Evolutionary conservation across 2,797 vertebrate genomes (phyloP).

Genomic region (Melanotaenia trifasciata): DNA sequence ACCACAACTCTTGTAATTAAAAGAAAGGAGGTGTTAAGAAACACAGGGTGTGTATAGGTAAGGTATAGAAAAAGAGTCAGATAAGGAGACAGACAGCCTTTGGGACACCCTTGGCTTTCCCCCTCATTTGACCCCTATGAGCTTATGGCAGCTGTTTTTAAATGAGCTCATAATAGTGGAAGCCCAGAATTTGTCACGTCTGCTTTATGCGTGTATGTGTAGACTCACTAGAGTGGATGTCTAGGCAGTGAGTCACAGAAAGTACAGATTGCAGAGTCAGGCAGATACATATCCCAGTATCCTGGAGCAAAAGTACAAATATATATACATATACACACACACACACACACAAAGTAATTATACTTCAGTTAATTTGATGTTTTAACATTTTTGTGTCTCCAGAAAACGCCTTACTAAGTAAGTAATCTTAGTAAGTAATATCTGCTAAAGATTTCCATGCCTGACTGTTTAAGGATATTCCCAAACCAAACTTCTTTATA

Average conservation of each 20-base stretch:
- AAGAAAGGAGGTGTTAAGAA: slow-evolving; percentile 4
- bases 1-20: not conserved
- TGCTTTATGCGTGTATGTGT: slow-evolving; percentile 41
- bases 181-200: slow-evolving; percentile 72
- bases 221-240: slow-evolving; percentile 62
- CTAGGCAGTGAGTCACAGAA: slow-evolving; percentile 69
- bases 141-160: slow-evolving; percentile 73
- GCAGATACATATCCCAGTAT: slow-evolving; percentile 65
- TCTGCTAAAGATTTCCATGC: not conserved
- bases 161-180: slow-evolving; percentile 74
- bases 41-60: not conserved
- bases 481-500: not conserved
- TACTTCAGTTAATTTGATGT: too few species aligned
- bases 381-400: too few species aligned
- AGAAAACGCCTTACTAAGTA: not conserved
- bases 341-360: too few species aligned
- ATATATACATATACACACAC: too few species aligned
- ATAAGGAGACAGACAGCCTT: slow-evolving; percentile 23
- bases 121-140: slow-evolving; percentile 61
- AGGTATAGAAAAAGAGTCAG: slow-evolving; percentile 17
- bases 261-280: slow-evolving; percentile 72
- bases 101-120: slow-evolving; percentile 34
- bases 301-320: slow-evolving; percentile 50
- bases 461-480: not conserved
- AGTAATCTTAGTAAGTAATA: too few species aligned